Evolutionary conservation across 2,888 invertebrate genomes (phyloP), one percentile per base, ranked within the genome.

Genomic region (Galerucella pusilla): DNA sequence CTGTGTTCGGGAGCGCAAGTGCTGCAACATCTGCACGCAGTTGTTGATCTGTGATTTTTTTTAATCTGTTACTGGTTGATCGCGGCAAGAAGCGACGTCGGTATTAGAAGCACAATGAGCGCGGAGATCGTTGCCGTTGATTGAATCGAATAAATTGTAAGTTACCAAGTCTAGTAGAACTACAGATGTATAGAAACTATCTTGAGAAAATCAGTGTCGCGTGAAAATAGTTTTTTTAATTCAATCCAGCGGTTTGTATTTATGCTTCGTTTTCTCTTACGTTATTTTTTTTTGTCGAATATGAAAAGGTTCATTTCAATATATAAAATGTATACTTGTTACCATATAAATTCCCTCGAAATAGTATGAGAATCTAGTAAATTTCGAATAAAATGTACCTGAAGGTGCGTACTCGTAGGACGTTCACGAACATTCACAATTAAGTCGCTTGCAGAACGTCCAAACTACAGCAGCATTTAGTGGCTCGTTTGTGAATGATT

Each of bases 11-110:
- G 20, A 49, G 49, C 60, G 46, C 60, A 68, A 68, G 68, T 68
- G 68, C 68, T 49, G 49, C 68, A 68, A 69, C 69, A 69, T 61
- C 69, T 69, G 69, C 69, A 69, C 69, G 61, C 69, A 69, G 60
- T 60, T 59, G 46, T 69, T 61, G 69, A 54, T 69, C 49, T 65
- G 46, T 46, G 45, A 20, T 65, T 65, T 65, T 65, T 64, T 64
- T 46, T 46, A 65, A 65, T 42, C 46, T 46, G 46, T 46, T 65
- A 16, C 20, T 57, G 16, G 16, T 20, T 63, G 63, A 42, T 42
- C 35, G 42, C 42, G 14, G 42, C 45, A 63, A 63, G 63, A 63
- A 65, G 11, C 64, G 46, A 16, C 35, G 61, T 1, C 61, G 61
- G 35, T 61, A 20, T 46, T 65, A n/a, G 20, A 28, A 46, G n/a